Conservation (phyloP, 1,140 invertebrate genomes). For the Caenorhabditis tropicalis region DNA sequence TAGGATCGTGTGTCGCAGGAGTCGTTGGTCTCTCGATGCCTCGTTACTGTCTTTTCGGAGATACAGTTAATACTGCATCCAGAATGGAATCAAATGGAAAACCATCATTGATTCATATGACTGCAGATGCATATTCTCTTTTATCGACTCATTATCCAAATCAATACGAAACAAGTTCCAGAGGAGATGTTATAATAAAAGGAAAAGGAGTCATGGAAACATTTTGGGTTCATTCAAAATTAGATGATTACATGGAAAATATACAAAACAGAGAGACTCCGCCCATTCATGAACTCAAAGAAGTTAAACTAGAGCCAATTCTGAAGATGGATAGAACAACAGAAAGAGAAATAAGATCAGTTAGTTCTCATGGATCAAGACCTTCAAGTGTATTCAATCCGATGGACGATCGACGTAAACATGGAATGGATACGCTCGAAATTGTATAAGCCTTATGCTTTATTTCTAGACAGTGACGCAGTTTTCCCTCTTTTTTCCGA, state of each 20-base stretch:
- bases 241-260: not conserved
- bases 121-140: constrained; percentile 59
- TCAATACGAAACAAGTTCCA: constrained; percentile 66
- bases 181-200: constrained; percentile 70
- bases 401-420: not conserved
- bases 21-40: constrained; percentile 74
- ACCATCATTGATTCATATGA: constrained; percentile 65
- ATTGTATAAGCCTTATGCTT: not conserved
- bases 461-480: not conserved
- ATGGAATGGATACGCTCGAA: not conserved
- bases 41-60: constrained; percentile 78
- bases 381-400: not conserved
- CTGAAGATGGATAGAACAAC: not conserved
- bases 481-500: not conserved
- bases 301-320: not conserved
- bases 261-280: not conserved
- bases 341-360: not conserved
- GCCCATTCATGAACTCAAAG: not conserved
- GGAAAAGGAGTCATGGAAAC: constrained; percentile 65
- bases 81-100: constrained; percentile 91
- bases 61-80: constrained; percentile 91
- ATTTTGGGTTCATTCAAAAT: constrained; percentile 55
- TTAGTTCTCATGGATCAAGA: not conserved
- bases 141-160: constrained; percentile 58
- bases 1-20: constrained; percentile 74